Evolutionary conservation across 2,888 invertebrate species (phyloP), one percentile per base, ranked within the genome.

Genomic region (Dasypolia templi): DNA sequence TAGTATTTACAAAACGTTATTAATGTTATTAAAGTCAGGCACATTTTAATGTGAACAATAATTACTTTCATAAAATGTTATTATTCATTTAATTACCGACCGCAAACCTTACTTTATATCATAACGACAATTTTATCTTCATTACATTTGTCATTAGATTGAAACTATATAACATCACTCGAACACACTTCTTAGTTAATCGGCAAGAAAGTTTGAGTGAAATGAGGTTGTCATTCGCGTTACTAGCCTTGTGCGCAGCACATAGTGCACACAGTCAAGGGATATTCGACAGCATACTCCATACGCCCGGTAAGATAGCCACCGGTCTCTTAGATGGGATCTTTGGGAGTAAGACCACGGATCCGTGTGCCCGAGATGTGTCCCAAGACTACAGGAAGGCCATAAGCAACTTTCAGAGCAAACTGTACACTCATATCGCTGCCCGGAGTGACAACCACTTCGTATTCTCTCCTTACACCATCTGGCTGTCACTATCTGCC

Each of bases 401-500:
- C 1, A 67, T 77, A 17, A 66, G 32, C n/a, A 11, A 46, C 14
- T 83, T 85, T 61, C 39, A 75, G 9, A 66, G 68, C 35, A 75
- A 63, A 12, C 58, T 87, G 0, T 86, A 78, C 35, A 79, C 71
- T 0, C 68, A 67, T 12, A 12, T 87, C 4, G 87, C 86, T 2
- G 75, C 75, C 12, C 66, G 76, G 0, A 69, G 42, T 49, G 53
- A 76, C 49, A 76, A 83, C 46, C 86, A 91, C 53, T 89, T 90
- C 26, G 86, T 85, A 0, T 74, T 89, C 42, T 91, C 91, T 0
- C 89, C 89, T 0, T 81, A 75, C 19, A 81, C 86, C 0, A 81
- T 89, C 3, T 92, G 91, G 92, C 44, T 89, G 2, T 81, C 88
- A 0, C 55, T 91, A 3, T 78, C 90, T 5, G 87, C 88, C 2